Percentiles rank a stretch among this genome's conserved stretches.
These are phyloP conservation scores for Chloropsis cyanopogon DNA, from an alignment of 2,113 vertebrate species.

Conservation along the genomic window DNA sequence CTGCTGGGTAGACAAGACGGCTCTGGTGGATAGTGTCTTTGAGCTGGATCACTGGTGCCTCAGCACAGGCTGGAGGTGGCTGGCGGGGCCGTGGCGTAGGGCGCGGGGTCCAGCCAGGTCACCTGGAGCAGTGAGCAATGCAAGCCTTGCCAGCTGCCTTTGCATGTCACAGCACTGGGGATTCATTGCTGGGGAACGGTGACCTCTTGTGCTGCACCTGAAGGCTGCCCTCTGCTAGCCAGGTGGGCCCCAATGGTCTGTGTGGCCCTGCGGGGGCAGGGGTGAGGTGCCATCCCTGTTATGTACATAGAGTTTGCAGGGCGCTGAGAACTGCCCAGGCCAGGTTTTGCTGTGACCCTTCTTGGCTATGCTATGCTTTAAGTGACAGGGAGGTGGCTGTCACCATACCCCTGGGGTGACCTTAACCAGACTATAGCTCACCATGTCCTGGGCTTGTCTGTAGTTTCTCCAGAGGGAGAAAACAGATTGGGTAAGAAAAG, in stretches of 20 bases:
- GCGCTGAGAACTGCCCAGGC: background rate
- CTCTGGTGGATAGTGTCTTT: background rate
- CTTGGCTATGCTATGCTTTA: fast-evolving
- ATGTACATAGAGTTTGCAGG: background rate
- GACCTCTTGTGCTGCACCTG: background rate
- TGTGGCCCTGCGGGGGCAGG: background rate
- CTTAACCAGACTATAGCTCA: background rate
- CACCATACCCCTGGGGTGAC: background rate
- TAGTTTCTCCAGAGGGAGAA: background rate
- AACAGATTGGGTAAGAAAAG: background rate
- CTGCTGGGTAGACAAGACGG: background rate
- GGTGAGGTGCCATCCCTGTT: background rate
- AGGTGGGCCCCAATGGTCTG: fast-evolving
- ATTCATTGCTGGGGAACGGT: fast-evolving
- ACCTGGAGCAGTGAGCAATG: fast-evolving
- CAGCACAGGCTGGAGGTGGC: background rate
- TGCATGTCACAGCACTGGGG: background rate
- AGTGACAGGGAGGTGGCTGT: background rate
- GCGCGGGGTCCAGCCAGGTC: fast-evolving
- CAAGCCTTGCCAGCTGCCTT: background rate
- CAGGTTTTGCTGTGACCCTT: background rate
- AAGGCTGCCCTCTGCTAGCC: background rate
- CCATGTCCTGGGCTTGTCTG: background rate
- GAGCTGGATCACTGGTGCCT: background rate
- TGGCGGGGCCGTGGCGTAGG: fast-evolving